Percentiles rank a stretch among this genome's conserved stretches.
These are phyloP conservation scores for Cyphomyrus discorhynchus DNA, from an alignment of 2,113 vertebrate genomes.

Conservation along the genomic window DNA sequence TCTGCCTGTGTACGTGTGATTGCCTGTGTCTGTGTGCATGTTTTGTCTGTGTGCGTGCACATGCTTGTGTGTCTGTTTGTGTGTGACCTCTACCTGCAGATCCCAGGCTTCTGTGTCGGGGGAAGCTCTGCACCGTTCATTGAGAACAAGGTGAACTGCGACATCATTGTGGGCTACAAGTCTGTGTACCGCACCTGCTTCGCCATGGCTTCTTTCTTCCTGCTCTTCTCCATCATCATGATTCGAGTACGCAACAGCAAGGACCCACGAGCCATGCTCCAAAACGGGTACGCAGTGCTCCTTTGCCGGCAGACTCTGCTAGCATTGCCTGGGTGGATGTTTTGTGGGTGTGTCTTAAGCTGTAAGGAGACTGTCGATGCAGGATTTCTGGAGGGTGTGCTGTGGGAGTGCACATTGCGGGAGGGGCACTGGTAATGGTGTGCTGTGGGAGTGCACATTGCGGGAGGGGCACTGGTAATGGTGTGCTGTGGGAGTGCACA, in stretches of 20 bases:
- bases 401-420: neutral
- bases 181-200: slow-evolving; percentile 90
- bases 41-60: too few species aligned
- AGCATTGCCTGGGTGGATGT: neutral
- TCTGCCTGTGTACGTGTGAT: neutral
- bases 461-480: neutral
- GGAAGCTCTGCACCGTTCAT: slow-evolving; percentile 24
- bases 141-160: slow-evolving; percentile 62
- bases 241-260: slow-evolving; percentile 77
- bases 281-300: slow-evolving; percentile 69
- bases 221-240: slow-evolving; percentile 74
- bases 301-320: neutral
- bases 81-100: slow-evolving; percentile 36
- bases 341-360: neutral
- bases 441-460: too few species aligned
- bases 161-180: slow-evolving; percentile 79
- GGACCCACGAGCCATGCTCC: slow-evolving; percentile 74
- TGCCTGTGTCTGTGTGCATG: too few species aligned
- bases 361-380: neutral
- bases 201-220: slow-evolving; percentile 76
- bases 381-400: neutral
- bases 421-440: neutral
- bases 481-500: neutral
- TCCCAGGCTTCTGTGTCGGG: slow-evolving; percentile 73
- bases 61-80: neutral